Evolutionary conservation across 2,888 invertebrate species (phyloP).

Genomic region (Ornithoptera alexandrae): DNA sequence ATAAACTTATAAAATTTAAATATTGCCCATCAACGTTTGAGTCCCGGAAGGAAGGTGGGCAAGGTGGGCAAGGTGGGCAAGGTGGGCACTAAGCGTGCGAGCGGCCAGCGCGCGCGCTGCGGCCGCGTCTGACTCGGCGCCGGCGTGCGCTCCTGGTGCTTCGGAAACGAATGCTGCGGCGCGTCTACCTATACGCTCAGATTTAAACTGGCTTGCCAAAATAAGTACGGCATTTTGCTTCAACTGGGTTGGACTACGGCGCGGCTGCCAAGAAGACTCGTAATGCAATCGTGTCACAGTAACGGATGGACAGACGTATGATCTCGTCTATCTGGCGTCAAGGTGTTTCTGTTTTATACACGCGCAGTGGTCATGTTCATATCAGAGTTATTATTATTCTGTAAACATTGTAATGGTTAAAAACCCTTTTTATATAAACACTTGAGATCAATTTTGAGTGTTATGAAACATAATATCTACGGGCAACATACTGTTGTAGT

Average conservation of each 20-base stretch:
- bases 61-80: too few relatives aligned
- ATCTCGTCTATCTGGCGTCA: conserved; percentile 35
- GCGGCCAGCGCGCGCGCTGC: background rate
- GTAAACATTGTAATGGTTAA: background rate
- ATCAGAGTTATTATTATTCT: background rate
- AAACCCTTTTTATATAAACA: too few relatives aligned
- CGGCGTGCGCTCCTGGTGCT: conserved; percentile 25
- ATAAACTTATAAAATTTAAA: conserved; percentile 17
- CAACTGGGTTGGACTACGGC: conserved; percentile 64
- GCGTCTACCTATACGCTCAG: conserved; percentile 40
- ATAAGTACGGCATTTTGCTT: conserved; percentile 79
- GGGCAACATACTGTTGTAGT: too few relatives aligned
- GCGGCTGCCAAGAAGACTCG: conserved; percentile 73
- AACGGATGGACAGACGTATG: conserved; percentile 40
- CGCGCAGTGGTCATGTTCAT: too few relatives aligned
- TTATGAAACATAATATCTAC: too few relatives aligned
- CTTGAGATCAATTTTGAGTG: too few relatives aligned
- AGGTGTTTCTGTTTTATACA: conserved; percentile 22
- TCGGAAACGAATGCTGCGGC: conserved; percentile 31
- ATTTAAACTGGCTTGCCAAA: conserved; percentile 78
- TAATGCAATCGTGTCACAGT: conserved; percentile 68
- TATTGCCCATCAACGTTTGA: conserved; percentile 1
- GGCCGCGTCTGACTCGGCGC: conserved; percentile 26
- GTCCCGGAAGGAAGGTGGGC: background rate
- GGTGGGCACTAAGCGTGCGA: background rate